Evolutionary conservation across 2,797 vertebrate genomes (phyloP).

Genomic region (Nasua narica): DNA sequence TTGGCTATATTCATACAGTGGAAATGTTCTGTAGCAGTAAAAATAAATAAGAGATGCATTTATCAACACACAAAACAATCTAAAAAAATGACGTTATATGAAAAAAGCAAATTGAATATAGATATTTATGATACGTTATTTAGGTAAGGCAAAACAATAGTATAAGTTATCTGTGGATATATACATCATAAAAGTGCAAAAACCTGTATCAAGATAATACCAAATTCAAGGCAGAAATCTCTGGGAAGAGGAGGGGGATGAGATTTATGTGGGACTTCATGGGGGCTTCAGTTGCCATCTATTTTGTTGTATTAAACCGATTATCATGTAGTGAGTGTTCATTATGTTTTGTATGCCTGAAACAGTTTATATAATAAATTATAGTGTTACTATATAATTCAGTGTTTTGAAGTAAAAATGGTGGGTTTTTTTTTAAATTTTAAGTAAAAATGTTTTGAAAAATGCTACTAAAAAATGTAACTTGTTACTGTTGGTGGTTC

Average conservation of each 20-base stretch:
- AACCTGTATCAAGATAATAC: not conserved
- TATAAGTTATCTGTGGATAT: constrained; percentile 24
- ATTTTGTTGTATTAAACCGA: constrained; percentile 28
- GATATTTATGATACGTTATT: not conserved
- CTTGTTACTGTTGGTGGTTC: constrained; percentile 1
- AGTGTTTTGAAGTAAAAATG: not conserved
- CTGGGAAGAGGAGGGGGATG: not conserved
- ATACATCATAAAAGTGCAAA: constrained; percentile 5
- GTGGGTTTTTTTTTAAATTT: not conserved
- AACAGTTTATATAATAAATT: not conserved
- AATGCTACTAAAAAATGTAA: not conserved
- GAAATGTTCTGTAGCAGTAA: not conserved
- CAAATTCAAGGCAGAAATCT: constrained; percentile 1
- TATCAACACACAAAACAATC: not conserved
- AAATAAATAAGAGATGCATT: not conserved
- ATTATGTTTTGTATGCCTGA: not conserved
- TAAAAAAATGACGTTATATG: not conserved
- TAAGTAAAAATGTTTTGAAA: not conserved
- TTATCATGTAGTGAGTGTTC: not conserved
- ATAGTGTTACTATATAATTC: constrained; percentile 9
- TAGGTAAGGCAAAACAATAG: not conserved
- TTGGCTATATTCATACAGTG: not conserved
- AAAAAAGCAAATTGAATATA: constrained; percentile 27
- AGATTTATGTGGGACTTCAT: not conserved
- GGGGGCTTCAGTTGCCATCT: not conserved